Conservation (phyloP, 1,140 invertebrate genomes). For the Patella vulgata region DNA sequence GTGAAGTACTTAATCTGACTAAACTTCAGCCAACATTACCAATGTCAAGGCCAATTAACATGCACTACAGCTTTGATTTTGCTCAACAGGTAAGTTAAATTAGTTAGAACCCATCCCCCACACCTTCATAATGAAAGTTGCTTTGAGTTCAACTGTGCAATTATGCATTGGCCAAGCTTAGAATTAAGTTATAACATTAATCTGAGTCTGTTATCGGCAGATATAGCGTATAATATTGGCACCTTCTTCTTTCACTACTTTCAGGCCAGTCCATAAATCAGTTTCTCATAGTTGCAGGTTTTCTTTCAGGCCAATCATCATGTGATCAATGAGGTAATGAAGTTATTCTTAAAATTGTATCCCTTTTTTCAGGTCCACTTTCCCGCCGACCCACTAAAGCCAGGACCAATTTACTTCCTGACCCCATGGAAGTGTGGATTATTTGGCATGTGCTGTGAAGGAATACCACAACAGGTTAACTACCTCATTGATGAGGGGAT, state of each 20-base stretch:
- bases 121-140: too few species aligned
- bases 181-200: not conserved
- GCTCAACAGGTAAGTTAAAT: too few species aligned
- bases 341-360: constrained; percentile 2
- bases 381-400: constrained; percentile 32
- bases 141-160: not conserved
- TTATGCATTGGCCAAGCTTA: not conserved
- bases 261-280: too few species aligned
- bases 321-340: not conserved
- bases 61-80: constrained; percentile 46
- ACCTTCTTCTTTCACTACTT: too few species aligned
- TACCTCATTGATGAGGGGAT: constrained; percentile 31
- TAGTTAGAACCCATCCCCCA: too few species aligned
- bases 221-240: too few species aligned
- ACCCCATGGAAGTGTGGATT: constrained; percentile 41
- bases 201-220: not conserved
- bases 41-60: constrained; percentile 1
- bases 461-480: constrained; percentile 33
- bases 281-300: too few species aligned
- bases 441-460: constrained; percentile 43
- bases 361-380: constrained; percentile 41
- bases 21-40: not conserved
- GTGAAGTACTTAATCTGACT: not conserved
- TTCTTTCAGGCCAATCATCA: too few species aligned
- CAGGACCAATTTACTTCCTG: constrained; percentile 43